Percentiles rank a stretch among this genome's conserved stretches.
Conservation (phyloP, 2,888 invertebrate species). For the Emmelina monodactyla region DNA sequence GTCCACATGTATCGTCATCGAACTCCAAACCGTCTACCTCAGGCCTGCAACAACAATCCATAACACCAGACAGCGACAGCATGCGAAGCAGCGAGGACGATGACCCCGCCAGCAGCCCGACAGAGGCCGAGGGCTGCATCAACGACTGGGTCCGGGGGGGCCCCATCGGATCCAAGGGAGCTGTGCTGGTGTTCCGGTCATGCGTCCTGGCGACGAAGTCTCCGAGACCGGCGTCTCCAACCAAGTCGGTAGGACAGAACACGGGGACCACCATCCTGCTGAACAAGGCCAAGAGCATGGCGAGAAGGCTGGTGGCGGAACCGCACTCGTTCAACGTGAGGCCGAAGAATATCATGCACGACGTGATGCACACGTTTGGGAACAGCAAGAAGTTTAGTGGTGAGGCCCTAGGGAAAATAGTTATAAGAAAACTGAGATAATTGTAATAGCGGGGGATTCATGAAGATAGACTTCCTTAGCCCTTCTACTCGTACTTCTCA, state of each 20-base stretch:
- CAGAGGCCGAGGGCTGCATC: constrained; percentile 37
- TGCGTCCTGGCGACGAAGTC: constrained; percentile 63
- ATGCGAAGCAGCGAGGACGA: constrained; percentile 55
- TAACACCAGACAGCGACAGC: constrained; percentile 29
- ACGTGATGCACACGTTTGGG: constrained; percentile 58
- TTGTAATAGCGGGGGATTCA: too few species aligned
- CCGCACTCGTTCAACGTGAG: constrained; percentile 46
- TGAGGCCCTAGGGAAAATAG: too few species aligned
- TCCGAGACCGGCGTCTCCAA: constrained; percentile 52
- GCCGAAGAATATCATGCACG: constrained; percentile 55
- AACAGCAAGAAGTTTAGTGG: constrained; percentile 31
- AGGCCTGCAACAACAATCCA: constrained; percentile 35
- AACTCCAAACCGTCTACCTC: constrained; percentile 53
- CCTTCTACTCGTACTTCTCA: too few species aligned
- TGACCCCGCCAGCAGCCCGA: constrained; percentile 25
- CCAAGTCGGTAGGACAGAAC: constrained; percentile 44
- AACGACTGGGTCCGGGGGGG: constrained; percentile 68
- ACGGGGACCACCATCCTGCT: constrained; percentile 48
- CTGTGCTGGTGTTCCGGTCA: constrained; percentile 73
- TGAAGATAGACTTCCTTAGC: too few species aligned
- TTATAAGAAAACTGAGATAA: too few species aligned
- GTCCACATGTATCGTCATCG: constrained; percentile 62
- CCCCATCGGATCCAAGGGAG: constrained; percentile 68
- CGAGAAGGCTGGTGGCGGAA: constrained; percentile 44
- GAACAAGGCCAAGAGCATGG: constrained; percentile 58